Conservation (phyloP, 1,140 invertebrate genomes). For the Asbolus verrucosus region DNA sequence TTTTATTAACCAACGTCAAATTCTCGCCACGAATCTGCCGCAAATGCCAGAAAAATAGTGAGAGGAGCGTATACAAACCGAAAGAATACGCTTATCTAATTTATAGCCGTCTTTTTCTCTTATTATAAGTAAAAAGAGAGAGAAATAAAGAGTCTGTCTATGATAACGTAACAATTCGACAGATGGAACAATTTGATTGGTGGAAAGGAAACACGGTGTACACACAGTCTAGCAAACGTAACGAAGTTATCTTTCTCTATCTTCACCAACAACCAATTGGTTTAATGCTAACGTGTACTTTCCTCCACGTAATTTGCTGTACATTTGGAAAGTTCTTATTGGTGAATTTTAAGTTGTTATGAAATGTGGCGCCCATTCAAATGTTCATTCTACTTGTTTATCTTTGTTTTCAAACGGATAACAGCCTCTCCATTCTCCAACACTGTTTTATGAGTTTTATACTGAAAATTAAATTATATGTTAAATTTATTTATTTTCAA, state of each 20-base stretch:
- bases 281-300: slow-evolving; percentile 47
- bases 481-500: too few species aligned
- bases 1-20: slow-evolving; percentile 56
- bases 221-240: slow-evolving; percentile 45
- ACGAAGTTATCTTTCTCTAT: slow-evolving; percentile 39
- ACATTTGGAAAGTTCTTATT: slow-evolving; percentile 61
- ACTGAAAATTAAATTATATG: too few species aligned
- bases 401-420: slow-evolving; percentile 2
- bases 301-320: slow-evolving; percentile 44
- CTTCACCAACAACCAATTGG: background rate
- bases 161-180: slow-evolving; percentile 53
- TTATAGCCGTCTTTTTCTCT: background rate
- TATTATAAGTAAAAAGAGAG: background rate
- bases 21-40: slow-evolving; percentile 54
- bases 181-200: slow-evolving; percentile 64
- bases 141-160: slow-evolving; percentile 42
- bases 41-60: slow-evolving; percentile 59
- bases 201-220: slow-evolving; percentile 25
- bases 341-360: slow-evolving; percentile 48
- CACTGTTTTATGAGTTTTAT: background rate
- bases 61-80: slow-evolving; percentile 37
- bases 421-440: background rate
- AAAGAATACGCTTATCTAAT: slow-evolving; percentile 3
- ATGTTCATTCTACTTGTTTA: slow-evolving; percentile 24
- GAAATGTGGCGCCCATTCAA: slow-evolving; percentile 46